Evolutionary conservation across 2,113 vertebrate genomes (phyloP).

Genomic region (Corvus cornix): DNA sequence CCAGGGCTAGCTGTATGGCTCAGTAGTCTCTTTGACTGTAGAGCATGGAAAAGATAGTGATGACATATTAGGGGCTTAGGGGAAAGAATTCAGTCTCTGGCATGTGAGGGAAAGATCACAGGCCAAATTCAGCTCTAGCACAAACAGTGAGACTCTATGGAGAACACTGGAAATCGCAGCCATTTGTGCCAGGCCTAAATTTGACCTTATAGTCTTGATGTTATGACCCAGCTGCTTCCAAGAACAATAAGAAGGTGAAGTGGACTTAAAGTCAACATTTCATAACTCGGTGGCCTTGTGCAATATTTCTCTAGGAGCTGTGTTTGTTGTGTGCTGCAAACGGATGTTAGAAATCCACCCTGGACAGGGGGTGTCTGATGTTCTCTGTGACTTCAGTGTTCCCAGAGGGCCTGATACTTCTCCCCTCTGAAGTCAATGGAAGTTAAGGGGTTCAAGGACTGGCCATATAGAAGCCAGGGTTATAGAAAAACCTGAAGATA

Average conservation of each 20-base stretch:
- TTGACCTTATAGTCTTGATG: neutral
- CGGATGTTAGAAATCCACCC: neutral
- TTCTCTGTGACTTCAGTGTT: neutral
- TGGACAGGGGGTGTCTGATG: rapidly evolving
- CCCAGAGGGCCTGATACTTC: neutral
- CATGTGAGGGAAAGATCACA: neutral
- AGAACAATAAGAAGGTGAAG: neutral
- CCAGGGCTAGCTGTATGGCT: conserved; percentile 26
- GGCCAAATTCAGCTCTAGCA: conserved; percentile 9
- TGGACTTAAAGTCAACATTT: neutral
- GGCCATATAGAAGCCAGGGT: neutral
- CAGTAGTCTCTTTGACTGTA: conserved; percentile 33
- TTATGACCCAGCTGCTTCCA: neutral
- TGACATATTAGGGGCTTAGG: conserved; percentile 38
- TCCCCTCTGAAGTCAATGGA: neutral
- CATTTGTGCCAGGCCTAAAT: neutral
- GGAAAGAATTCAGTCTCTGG: conserved; percentile 17
- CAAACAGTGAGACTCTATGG: neutral
- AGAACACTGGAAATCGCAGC: conserved; percentile 4
- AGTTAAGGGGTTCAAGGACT: neutral
- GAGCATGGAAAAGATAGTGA: conserved; percentile 39
- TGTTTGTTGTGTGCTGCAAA: neutral
- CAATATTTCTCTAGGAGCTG: neutral
- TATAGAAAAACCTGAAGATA: neutral
- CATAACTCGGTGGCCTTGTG: rapidly evolving